Percentiles rank a stretch among this genome's conserved stretches.
phyloP scores from a whole-genome alignment of 2,797 vertebrate species.

The Darevskia nairensis region DNA sequence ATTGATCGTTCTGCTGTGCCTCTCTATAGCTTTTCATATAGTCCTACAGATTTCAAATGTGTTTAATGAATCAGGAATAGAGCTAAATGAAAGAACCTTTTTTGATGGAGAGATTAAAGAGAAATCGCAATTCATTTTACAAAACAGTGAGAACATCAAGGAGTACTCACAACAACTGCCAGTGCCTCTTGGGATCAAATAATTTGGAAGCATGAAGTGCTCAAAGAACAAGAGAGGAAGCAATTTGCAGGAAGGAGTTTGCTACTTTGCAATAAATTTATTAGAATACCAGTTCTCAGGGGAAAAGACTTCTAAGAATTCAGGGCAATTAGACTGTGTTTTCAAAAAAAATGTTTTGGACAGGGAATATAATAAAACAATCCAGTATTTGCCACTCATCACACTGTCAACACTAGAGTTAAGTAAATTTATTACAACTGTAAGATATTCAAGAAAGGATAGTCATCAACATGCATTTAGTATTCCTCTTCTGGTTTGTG shows the following conservation, averaged over 20 bases:
- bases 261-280: neutral
- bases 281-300: neutral
- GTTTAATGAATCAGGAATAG: neutral
- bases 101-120: neutral
- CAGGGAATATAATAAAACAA: neutral
- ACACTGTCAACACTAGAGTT: neutral
- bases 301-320: neutral
- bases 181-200: neutral
- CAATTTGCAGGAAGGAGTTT: neutral
- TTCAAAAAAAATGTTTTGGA: neutral
- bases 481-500: neutral
- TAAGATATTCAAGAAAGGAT: neutral
- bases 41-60: neutral
- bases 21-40: neutral
- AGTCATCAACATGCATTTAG: neutral
- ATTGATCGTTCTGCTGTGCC: neutral
- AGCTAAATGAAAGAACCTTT: neutral
- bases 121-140: slow-evolving; percentile 1
- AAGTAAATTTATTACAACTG: neutral
- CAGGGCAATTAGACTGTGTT: neutral
- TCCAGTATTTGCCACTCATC: neutral
- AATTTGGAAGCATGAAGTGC: neutral
- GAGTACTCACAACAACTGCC: neutral
- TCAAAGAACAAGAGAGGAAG: neutral
- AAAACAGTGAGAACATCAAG: neutral